A percentile compares a stretch with the other conserved stretches of the same genome.
Conservation (phyloP, 2,888 invertebrate genomes). For the Fragum whitleyi region DNA sequence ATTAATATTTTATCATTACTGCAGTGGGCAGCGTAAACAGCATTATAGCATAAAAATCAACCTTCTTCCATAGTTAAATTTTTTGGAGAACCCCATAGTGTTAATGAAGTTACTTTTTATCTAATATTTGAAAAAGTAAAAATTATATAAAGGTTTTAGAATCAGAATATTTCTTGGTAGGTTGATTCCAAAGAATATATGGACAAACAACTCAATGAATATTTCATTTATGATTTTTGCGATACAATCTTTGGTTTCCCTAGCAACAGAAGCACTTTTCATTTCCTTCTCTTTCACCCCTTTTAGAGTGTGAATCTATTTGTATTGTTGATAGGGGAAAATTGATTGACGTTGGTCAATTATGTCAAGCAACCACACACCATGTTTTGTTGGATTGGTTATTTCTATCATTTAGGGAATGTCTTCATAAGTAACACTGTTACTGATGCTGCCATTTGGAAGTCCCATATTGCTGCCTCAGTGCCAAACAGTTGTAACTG, state of each 20-base stretch:
- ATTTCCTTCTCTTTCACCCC: constrained; percentile 23
- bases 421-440: no score
- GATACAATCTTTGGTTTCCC: constrained; percentile 28
- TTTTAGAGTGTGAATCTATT: constrained; percentile 7
- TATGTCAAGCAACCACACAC: background rate
- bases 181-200: background rate
- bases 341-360: constrained; percentile 25
- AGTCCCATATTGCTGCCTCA: no score
- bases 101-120: no score
- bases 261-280: constrained; percentile 11
- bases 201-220: constrained; percentile 24
- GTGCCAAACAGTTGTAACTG: no score
- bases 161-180: background rate
- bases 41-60: no score
- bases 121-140: no score
- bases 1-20: no score
- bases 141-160: background rate
- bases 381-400: background rate
- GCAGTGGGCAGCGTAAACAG: no score
- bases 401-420: background rate
- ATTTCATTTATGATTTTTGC: constrained; percentile 23
- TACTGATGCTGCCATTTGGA: no score
- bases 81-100: no score
- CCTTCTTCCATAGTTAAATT: no score
- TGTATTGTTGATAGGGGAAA: constrained; percentile 20